Evolutionary conservation across 2,888 invertebrate genomes (phyloP), one percentile per base, ranked within the genome.

Genomic region (Diarsia brunnea): DNA sequence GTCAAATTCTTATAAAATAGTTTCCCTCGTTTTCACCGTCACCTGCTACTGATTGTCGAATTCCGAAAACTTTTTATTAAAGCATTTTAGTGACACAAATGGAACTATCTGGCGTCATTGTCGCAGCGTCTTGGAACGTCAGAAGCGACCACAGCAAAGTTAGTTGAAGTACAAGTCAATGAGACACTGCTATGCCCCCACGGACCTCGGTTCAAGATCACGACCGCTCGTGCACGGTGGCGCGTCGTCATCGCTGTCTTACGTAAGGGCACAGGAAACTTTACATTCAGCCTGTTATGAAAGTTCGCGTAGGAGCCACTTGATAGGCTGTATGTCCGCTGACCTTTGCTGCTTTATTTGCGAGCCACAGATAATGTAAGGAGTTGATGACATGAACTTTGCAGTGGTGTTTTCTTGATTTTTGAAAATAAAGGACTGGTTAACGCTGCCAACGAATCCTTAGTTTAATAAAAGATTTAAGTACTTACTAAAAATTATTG

Each of bases 191-290:
- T 69, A 68, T 81, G 84, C 81, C 85, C 82, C 63, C 63, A 63
- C 63, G 63, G 43, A 63, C 14, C 81, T 31, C 84, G 87, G 92
- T 91, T 93, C 92, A 93, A 93, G 93, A 92, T 92, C 93, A 92
- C 90, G 92, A 91, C 89, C 89, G 89, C 65, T 64, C 82, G 73
- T 81, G 85, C 81, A 82, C 82, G 80, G 80, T 85, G 85, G 85
- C 84, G 84, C 81, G 77, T 60, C 65, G 78, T 73, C 85, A 76
- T 81, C 87, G 81, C 82, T 82, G 79, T 79, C 84, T 90, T 89
- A 90, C 88, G 87, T 89, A 87, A 88, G 89, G 77, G 60, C 77
- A 69, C 78, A 81, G 86, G 84, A 89, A 81, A 79, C 70, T 76
- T 79, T 77, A 77, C 79, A 79, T 79, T 77, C 78, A 75, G 82